phyloP scores from a whole-genome alignment of 2,888 invertebrate genomes.

The Habrosyne pyritoides region DNA sequence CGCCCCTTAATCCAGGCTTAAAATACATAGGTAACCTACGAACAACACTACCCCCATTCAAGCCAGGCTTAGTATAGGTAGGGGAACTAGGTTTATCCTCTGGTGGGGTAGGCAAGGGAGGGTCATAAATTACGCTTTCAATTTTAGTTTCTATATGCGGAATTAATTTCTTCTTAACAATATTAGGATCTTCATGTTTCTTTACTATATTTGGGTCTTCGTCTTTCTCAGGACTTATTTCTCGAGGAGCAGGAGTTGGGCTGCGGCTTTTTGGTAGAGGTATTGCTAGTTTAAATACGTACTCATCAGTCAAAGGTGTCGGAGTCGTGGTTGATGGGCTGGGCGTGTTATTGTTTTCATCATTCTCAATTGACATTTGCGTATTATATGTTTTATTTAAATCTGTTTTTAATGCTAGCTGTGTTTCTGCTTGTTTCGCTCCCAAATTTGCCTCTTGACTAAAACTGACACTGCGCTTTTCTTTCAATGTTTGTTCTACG shows the following conservation, averaged over 20 bases:
- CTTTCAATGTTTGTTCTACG: neutral
- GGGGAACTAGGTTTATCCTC: slow-evolving; percentile 44
- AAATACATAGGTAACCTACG: slow-evolving; percentile 37
- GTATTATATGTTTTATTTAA: slow-evolving; percentile 23
- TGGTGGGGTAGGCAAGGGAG: slow-evolving; percentile 61
- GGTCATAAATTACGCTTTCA: slow-evolving; percentile 62
- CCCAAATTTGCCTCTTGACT: neutral
- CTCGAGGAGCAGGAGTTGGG: slow-evolving; percentile 47
- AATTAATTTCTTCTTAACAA: slow-evolving; percentile 65
- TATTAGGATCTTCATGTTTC: slow-evolving; percentile 61
- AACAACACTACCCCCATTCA: slow-evolving; percentile 41
- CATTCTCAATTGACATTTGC: slow-evolving; percentile 29
- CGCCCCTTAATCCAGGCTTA: slow-evolving; percentile 48
- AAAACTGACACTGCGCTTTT: neutral
- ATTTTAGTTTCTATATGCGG: slow-evolving; percentile 66
- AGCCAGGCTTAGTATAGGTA: slow-evolving; percentile 52
- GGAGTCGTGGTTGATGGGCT: slow-evolving; percentile 62
- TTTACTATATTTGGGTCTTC: slow-evolving; percentile 34
- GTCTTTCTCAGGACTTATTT: slow-evolving; percentile 29
- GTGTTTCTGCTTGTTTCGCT: neutral
- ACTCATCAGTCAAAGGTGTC: slow-evolving; percentile 73
- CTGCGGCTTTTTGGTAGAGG: slow-evolving; percentile 62
- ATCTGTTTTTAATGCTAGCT: slow-evolving; percentile 19
- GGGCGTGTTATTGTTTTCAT: slow-evolving; percentile 47
- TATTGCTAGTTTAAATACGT: slow-evolving; percentile 64